Evolutionary conservation across 2,888 invertebrate genomes (phyloP), one percentile per base, ranked within the genome.

Genomic region (Cryptus armator): DNA sequence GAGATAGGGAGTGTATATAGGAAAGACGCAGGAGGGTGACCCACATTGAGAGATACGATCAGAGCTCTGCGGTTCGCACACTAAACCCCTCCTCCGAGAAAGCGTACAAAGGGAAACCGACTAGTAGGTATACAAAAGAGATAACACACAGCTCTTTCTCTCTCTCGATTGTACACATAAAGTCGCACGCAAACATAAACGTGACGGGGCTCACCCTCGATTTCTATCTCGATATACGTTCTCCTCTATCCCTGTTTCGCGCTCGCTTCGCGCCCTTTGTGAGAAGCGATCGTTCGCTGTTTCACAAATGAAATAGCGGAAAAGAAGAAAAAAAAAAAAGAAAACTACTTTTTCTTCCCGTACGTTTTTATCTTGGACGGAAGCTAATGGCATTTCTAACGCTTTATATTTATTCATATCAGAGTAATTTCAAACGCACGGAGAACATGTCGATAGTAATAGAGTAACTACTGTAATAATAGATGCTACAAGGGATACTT

Each of bases 41-140:
- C 92, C 88, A 92, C 89, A 92, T 92, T 84, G 87, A 62, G 74
- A 87, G 89, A 90, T 92, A 90, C 85, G 86, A 91, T 92, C 90
- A 85, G 62, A n/a, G 56, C 70, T 56, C 46, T 66, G 46, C 67
- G 70, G 43, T 48, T 74, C 64, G 66, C 76, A 24, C 72, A 66
- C 71, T 70, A 46, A 48, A 75, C 51, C 64, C 62, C 62, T 37
- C 62, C 19, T n/a, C n/a, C 46, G 64, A 68, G 46, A 43, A 66
- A 59, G 46, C 48, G 51, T 29, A 51, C 66, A 76, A 75, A 75
- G 64, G 75, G 75, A 75, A 64, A 64, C 44, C 51, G 46, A n/a
- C 12, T 24, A n/a, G n/a, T 76, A 76, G 51, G 66, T 76, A 59
- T 43, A 53, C 62, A 29, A 29, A 51, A 76, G 76, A 76, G 75